These are phyloP conservation scores for Parapristionchus giblindavisi DNA, from an alignment of 2,888 invertebrate species.

Conservation along the genomic window DNA sequence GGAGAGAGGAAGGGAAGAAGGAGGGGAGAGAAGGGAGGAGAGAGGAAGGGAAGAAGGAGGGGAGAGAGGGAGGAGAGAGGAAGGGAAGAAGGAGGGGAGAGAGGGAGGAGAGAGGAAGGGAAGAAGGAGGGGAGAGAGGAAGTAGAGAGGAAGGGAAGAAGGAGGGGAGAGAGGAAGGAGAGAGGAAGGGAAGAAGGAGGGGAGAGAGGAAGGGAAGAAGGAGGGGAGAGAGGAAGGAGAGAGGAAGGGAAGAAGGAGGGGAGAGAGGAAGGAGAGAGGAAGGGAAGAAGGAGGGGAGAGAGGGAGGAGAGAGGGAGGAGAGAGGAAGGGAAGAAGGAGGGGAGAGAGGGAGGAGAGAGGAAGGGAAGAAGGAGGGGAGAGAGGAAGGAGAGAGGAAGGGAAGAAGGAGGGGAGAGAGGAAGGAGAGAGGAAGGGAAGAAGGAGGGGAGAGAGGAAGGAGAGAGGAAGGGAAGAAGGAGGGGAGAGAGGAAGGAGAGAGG, in stretches of 20 bases:
- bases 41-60: background rate
- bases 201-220: background rate
- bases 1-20: too few relatives aligned
- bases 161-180: too few relatives aligned
- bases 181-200: conserved; percentile 4
- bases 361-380: conserved; percentile 2
- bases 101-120: too few relatives aligned
- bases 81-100: conserved; percentile 10
- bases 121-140: too few relatives aligned
- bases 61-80: background rate
- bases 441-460: background rate
- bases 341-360: conserved; percentile 4
- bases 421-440: background rate
- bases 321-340: background rate
- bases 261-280: background rate
- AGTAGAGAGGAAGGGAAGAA: background rate
- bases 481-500: background rate
- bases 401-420: background rate
- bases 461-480: background rate
- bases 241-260: background rate
- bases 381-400: background rate
- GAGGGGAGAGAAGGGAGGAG: too few relatives aligned
- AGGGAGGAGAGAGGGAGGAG: conserved; percentile 17
- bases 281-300: background rate
- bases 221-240: conserved; percentile 1